Conservation (phyloP, 2,888 invertebrate species). For the Charanyca ferruginea region DNA sequence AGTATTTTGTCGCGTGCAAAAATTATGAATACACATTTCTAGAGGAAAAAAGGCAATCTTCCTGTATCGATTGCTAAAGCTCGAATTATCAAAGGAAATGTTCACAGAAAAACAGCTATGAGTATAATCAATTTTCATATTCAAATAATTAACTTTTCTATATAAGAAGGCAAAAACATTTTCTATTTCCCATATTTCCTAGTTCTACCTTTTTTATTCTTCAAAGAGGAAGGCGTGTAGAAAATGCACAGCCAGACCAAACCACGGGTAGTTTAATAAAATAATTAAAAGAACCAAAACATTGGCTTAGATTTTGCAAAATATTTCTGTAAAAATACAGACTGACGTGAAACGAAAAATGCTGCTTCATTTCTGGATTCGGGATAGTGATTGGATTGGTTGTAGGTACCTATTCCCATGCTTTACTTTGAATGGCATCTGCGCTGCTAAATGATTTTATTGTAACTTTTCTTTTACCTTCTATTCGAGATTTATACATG, state of each 20-base stretch:
- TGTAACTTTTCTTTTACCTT: not conserved
- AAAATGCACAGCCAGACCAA: no score
- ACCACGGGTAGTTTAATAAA: not conserved
- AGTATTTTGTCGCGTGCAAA: not conserved
- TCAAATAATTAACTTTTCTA: no score
- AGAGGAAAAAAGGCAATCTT: no score
- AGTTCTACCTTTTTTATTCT: not conserved
- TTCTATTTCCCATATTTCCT: not conserved
- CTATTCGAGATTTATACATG: no score
- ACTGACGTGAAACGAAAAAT: conserved; percentile 5
- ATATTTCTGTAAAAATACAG: conserved; percentile 4
- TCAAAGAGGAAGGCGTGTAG: not conserved
- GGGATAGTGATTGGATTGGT: conserved; percentile 21
- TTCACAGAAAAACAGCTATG: not conserved
- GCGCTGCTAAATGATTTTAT: not conserved
- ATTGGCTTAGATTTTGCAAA: conserved; percentile 1
- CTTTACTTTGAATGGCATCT: conserved; percentile 4
- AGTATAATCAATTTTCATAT: not conserved
- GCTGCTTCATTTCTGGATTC: conserved; percentile 6
- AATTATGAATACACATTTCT: no score
- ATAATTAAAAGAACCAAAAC: no score
- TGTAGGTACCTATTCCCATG: conserved; percentile 10
- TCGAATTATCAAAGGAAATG: not conserved
- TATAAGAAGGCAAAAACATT: no score
- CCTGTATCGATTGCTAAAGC: no score